phyloP scores from a whole-genome alignment of 2,797 vertebrate species.

The Choloepus didactylus region DNA sequence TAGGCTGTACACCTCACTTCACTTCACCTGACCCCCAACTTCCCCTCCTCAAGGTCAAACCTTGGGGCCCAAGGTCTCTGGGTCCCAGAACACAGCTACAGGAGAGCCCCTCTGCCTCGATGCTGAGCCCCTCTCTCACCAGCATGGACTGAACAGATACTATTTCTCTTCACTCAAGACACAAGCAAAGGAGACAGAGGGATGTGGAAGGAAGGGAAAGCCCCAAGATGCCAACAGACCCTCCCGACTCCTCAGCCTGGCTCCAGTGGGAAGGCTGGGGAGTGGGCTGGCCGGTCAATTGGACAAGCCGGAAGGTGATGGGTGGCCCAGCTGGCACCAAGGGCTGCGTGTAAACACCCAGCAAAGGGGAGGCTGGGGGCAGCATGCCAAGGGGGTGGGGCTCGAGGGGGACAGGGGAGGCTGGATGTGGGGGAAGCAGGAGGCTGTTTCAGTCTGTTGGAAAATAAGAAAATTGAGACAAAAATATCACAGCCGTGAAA shows the following conservation, averaged over 20 bases:
- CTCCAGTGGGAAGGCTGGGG: neutral
- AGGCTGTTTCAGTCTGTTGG: slow-evolving; percentile 72
- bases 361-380: neutral
- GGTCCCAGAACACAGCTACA: neutral
- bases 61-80: neutral
- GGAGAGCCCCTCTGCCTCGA: neutral
- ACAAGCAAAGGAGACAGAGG: slow-evolving; percentile 3
- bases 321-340: neutral
- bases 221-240: neutral
- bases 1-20: neutral
- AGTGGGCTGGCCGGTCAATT: neutral
- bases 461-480: slow-evolving; percentile 78
- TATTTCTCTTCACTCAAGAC: neutral
- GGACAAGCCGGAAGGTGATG: neutral
- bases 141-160: neutral
- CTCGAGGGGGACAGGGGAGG: neutral
- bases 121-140: neutral
- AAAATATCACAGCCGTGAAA: slow-evolving; percentile 79
- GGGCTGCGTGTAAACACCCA: slow-evolving; percentile 20
- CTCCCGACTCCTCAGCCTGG: neutral
- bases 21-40: neutral
- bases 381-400: neutral
- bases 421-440: neutral
- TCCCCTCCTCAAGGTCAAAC: neutral
- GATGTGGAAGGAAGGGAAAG: neutral